Evolutionary conservation across 2,113 vertebrate genomes (phyloP).

Genomic region (Micronisus gabar): DNA sequence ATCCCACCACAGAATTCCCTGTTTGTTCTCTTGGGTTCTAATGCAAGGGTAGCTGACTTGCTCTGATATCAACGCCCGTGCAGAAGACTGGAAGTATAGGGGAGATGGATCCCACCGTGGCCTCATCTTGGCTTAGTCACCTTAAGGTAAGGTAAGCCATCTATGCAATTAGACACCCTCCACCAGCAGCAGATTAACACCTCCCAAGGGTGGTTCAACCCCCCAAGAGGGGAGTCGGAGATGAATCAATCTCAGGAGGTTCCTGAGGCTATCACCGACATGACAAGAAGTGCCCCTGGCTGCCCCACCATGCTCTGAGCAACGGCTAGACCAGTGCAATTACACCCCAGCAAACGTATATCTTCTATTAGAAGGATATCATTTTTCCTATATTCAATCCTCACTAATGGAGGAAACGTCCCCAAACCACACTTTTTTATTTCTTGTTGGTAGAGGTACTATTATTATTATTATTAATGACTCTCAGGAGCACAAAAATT

Average conservation of each 20-base stretch:
- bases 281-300: neutral
- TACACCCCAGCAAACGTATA: neutral
- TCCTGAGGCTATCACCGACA: neutral
- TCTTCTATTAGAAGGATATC: rapidly evolving
- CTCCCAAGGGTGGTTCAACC: neutral
- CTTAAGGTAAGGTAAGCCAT: neutral
- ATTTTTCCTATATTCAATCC: neutral
- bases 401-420: neutral
- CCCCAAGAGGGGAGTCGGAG: neutral
- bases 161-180: neutral
- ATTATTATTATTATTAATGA: neutral
- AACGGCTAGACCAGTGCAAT: neutral
- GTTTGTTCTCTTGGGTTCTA: neutral
- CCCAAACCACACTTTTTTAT: neutral
- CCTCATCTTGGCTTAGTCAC: neutral
- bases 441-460: neutral
- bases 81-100: neutral
- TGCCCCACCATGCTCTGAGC: neutral
- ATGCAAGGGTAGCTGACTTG: neutral
- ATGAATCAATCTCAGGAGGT: neutral
- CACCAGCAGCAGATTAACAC: neutral
- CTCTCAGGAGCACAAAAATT: neutral
- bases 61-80: neutral
- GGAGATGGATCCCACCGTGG: rapidly evolving
- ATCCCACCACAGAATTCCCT: neutral